These are phyloP conservation scores for Tapera naevia DNA, from an alignment of 2,797 vertebrate species.

Conservation along the genomic window DNA sequence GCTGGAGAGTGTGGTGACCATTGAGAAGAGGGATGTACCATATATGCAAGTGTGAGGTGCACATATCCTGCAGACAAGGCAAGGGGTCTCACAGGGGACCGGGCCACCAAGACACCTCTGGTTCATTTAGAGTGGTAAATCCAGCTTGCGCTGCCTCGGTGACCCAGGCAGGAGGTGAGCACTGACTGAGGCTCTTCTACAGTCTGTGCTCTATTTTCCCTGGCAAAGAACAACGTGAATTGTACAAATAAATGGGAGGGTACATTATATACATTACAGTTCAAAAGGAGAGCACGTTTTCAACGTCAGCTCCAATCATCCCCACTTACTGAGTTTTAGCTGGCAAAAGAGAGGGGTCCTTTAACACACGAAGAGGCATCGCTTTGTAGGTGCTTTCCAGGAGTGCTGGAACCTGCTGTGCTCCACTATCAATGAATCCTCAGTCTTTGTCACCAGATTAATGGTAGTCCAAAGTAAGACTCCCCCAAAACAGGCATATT, in stretches of 20 bases:
- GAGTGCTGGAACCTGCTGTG: background rate
- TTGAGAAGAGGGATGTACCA: accelerated
- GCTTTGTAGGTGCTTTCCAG: background rate
- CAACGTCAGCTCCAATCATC: background rate
- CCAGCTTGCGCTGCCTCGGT: background rate
- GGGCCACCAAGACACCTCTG: background rate
- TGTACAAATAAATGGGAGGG: background rate
- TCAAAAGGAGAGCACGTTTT: accelerated
- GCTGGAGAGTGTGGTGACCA: background rate
- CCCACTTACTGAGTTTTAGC: background rate
- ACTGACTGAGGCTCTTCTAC: background rate
- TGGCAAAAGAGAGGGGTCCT: background rate
- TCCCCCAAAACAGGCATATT: background rate
- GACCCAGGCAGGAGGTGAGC: background rate
- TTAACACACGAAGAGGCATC: background rate
- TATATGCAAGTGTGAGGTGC: background rate
- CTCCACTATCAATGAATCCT: background rate
- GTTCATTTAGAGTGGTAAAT: background rate
- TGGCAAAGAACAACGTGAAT: background rate
- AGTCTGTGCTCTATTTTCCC: background rate
- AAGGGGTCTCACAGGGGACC: background rate
- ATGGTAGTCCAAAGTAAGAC: background rate
- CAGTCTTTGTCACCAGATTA: background rate
- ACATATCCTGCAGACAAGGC: background rate
- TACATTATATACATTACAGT: background rate